Percentiles rank a stretch among this genome's conserved stretches.
Conservation (phyloP, 2,888 invertebrate genomes). For the Caenorhabditis afra region DNA sequence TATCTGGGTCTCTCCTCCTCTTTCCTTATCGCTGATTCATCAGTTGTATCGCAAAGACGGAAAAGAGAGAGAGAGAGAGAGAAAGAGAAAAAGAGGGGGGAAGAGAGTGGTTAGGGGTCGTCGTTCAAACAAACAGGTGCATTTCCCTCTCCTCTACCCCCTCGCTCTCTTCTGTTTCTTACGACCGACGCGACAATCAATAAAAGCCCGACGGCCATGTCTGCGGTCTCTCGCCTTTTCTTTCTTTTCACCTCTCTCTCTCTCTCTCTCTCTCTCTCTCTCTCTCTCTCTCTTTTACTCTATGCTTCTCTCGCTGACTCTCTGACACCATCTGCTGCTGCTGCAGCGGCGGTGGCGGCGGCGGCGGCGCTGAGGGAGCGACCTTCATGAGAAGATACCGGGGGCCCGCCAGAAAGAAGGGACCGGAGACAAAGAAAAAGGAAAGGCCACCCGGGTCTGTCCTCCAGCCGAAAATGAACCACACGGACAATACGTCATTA, state of each 20-base stretch:
- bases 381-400: conserved; percentile 36
- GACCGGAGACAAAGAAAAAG: conserved; percentile 5
- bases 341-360: too few species aligned
- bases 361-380: conserved; percentile 6
- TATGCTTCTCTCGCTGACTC: conserved; percentile 13
- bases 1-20: conserved; percentile 1
- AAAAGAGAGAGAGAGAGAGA: conserved; percentile 8
- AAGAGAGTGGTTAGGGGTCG: conserved; percentile 30
- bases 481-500: conserved; percentile 46
- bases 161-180: conserved; percentile 1
- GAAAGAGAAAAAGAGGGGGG: conserved; percentile 3
- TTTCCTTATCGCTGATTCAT: conserved; percentile 32
- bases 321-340: conserved; percentile 46
- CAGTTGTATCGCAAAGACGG: conserved; percentile 19
- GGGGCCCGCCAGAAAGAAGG: conserved; percentile 1
- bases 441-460: conserved; percentile 8
- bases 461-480: conserved; percentile 31
- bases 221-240: conserved; percentile 1
- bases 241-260: conserved; percentile 9
- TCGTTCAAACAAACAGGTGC: conserved; percentile 55
- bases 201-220: conserved; percentile 38
- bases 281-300: conserved; percentile 21
- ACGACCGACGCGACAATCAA: conserved; percentile 30
- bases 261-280: conserved; percentile 15
- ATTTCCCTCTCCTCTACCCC: conserved; percentile 14